A percentile compares a stretch with the other conserved stretches of the same genome.
Evolutionary conservation across 2,888 invertebrate species (phyloP).

Genomic region (Perizoma flavofasciatum): DNA sequence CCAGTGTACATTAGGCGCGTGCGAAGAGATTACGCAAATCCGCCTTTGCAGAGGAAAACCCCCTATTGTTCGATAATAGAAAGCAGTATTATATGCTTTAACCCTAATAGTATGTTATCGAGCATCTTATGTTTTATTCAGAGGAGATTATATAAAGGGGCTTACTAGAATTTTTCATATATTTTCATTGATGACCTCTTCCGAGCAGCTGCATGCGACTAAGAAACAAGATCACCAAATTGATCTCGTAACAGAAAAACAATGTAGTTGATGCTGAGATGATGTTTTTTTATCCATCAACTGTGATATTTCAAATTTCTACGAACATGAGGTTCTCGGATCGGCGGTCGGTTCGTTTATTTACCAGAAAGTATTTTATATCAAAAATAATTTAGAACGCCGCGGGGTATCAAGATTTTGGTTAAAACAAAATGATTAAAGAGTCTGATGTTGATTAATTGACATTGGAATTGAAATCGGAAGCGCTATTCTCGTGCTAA

Average conservation of each 20-base stretch:
- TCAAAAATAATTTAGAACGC: conserved; percentile 29
- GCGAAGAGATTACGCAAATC: conserved; percentile 58
- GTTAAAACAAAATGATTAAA: conserved; percentile 56
- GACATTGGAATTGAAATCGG: conserved; percentile 54
- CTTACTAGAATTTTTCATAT: conserved; percentile 66
- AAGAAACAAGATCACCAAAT: too few relatives aligned
- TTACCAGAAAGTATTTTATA: conserved; percentile 15
- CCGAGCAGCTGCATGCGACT: conserved; percentile 4
- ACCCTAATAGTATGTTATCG: conserved; percentile 77
- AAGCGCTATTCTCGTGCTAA: conserved; percentile 41
- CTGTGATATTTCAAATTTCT: too few relatives aligned
- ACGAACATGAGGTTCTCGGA: too few relatives aligned
- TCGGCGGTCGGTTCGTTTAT: neutral
- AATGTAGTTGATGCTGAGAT: too few relatives aligned
- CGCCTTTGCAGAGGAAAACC: conserved; percentile 40
- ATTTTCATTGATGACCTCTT: conserved; percentile 48
- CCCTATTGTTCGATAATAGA: conserved; percentile 66
- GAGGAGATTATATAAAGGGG: conserved; percentile 67
- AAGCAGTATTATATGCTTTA: conserved; percentile 74
- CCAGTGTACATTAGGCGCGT: conserved; percentile 58
- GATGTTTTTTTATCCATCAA: too few relatives aligned
- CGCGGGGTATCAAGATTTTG: conserved; percentile 32
- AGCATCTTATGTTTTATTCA: conserved; percentile 81
- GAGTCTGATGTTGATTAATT: conserved; percentile 61
- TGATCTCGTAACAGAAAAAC: too few relatives aligned